A percentile compares a stretch with the other conserved stretches of the same genome.
Evolutionary conservation across 2,888 invertebrate genomes (phyloP).

Genomic region (Leucophora obtusa): DNA sequence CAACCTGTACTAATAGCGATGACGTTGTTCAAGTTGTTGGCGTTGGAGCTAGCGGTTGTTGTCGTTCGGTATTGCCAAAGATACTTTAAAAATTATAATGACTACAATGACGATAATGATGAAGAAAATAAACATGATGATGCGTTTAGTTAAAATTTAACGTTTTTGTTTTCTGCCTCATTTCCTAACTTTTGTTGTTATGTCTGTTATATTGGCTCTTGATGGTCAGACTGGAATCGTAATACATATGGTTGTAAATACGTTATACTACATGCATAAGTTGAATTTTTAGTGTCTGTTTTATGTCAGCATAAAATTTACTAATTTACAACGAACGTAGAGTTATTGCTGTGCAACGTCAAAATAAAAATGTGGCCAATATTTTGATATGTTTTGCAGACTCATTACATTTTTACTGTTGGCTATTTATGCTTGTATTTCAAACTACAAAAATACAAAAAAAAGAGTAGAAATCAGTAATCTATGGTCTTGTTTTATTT

Average conservation of each 20-base stretch:
- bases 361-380: slow-evolving; percentile 61
- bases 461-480: not conserved
- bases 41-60: too few species aligned
- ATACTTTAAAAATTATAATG: slow-evolving; percentile 9
- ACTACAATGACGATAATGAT: slow-evolving; percentile 6
- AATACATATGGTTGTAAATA: not conserved
- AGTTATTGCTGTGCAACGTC: slow-evolving; percentile 69
- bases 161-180: not conserved
- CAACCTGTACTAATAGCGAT: not conserved
- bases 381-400: slow-evolving; percentile 59
- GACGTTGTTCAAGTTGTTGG: not conserved
- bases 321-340: slow-evolving; percentile 71
- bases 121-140: slow-evolving; percentile 18
- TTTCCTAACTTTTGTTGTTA: slow-evolving; percentile 5
- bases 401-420: slow-evolving; percentile 48
- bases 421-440: not conserved
- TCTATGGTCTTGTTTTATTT: not conserved
- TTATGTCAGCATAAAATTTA: slow-evolving; percentile 73
- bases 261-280: slow-evolving; percentile 35
- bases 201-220: not conserved
- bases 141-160: slow-evolving; percentile 31
- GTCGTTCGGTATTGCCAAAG: not conserved
- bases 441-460: not conserved
- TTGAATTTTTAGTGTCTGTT: slow-evolving; percentile 70
- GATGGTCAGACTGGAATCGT: slow-evolving; percentile 3